Base-by-base conservation (phyloP, 2,797 vertebrate genomes). In the Hapalemur alaotrensis region DNA sequence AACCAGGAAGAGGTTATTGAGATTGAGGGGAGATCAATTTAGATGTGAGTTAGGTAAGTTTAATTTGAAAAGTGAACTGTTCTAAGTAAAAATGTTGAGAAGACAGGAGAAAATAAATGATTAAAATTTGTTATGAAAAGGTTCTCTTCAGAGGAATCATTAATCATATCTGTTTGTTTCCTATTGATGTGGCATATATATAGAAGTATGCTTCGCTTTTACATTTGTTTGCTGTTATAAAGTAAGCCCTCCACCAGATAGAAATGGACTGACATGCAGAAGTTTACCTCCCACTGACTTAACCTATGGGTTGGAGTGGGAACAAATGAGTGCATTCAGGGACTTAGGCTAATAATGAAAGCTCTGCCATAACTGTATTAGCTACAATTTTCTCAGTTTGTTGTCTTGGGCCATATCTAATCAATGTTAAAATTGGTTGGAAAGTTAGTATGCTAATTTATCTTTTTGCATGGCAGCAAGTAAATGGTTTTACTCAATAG, bases 401-500 rank as follows among this genome's bases (percentile, higher is more conserved):
- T 76, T 92, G 9, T 92, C 20, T 75, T 32, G 18, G 25, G 32
- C 11, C 22, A 32, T 46, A 65, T 73, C 73, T 88, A 93, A 79
- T 96, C 87, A 57, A 91, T 79, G 76, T 28, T 93, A 67, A 73
- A 91, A 86, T 14, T 20, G 32, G 35, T 52, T 89, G 67, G 82
- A 79, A 91, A 78, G 63, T 78, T 57, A 89, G 25, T 57, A 52
- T 50, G 85, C 86, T 93, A 95, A 91, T 89, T 88, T 59, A 86
- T 82, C 17, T 91, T 72, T 95, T 88, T 95, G 8, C 81, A 86
- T 75, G 78, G 73, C 52, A 95, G 35, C 30, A 93, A 89, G 57
- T 91, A 96, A 94, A 69, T 89, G 50, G 41, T 72, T 93, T 87
- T 72, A 83, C 79, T 89, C 91, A 86, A 8, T 89, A 80, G 63